Base-by-base conservation (phyloP, 2,797 vertebrate species). In the Clarias laeviceps region DNA sequence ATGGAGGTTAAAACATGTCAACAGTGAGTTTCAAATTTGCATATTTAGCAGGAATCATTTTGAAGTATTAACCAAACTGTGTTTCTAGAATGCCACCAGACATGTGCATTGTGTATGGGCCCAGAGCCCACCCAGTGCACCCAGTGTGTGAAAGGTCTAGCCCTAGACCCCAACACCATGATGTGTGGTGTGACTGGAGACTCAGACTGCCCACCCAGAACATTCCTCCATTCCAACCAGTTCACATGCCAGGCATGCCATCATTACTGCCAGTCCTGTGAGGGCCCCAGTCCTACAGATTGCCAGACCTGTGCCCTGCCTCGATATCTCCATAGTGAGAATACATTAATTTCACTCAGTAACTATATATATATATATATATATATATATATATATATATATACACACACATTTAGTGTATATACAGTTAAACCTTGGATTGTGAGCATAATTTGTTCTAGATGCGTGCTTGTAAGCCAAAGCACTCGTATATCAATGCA, bases 221-320 rank as follows among this genome's bases (percentile, higher is more conserved):
- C 92, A 17, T 96, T 95, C 88, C 91, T 96, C 32, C 93, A 95
- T 15, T 89, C 93, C 5, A 92, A 96, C 91, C 94, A 91, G 86
- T 96, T 96, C 91, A 95, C 93, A 64, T 96, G 96, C 90, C 91
- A 93, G 85, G 88, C 93, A 57, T 96, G 95, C 82, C 93, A 95
- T 88, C 88, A 20, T 5, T 89, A 92, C 66, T 96, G 94, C 86
- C 90, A 94, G 72, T 95, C 95, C 17, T 96, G 95, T 29, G 88
- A 91, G 0, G 95, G 94, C 0, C 93, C 94, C 0, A 90, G 90
- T 50, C 88, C 85, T 0, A 70, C 90, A 32, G 90, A 94, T 80
- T 95, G 95, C 87, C 92, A 94, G 90, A 95, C 88, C 3, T 96
- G 94, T 50, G 87, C 87, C 6, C 20, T 93, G 73, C 94, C 95